Evolutionary conservation across 2,888 invertebrate genomes (phyloP).

Genomic region (Blastobasis lacticolella): DNA sequence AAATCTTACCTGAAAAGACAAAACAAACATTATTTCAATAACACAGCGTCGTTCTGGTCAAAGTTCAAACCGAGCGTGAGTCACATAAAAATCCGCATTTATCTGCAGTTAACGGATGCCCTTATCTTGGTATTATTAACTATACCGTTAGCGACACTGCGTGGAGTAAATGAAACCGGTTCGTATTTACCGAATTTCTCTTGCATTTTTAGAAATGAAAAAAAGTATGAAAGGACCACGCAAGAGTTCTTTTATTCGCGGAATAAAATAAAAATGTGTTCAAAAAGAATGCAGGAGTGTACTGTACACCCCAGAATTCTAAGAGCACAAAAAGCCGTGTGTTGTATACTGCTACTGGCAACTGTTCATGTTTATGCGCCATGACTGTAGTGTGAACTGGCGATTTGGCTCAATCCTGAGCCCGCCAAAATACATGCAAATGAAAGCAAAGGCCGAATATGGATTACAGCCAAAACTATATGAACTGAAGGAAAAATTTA

Average conservation of each 20-base stretch:
- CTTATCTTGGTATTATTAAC: conserved; percentile 1
- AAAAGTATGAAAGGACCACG: background rate
- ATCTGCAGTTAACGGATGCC: conserved; percentile 7
- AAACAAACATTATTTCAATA: conserved; percentile 19
- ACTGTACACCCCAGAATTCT: conserved; percentile 22
- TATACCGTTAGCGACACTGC: background rate
- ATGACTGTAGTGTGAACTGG: conserved; percentile 15
- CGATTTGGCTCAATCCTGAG: conserved; percentile 29
- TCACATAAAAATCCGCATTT: conserved; percentile 9
- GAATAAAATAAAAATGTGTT: background rate
- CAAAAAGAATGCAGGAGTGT: too few species aligned
- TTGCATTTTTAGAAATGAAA: too few species aligned
- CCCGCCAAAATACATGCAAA: conserved; percentile 36
- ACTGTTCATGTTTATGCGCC: conserved; percentile 51
- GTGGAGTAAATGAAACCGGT: background rate
- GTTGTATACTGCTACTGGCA: conserved; percentile 37
- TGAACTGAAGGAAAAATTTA: too few species aligned
- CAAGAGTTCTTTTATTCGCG: background rate
- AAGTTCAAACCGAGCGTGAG: conserved; percentile 5
- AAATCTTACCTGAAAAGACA: conserved; percentile 40
- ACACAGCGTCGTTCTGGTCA: conserved; percentile 2
- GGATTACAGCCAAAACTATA: conserved; percentile 38
- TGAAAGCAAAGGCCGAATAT: conserved; percentile 43
- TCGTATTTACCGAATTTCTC: too few species aligned
- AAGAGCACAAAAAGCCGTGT: conserved; percentile 38